phyloP scores from a whole-genome alignment of 2,797 vertebrate genomes.

The Anolis apletophallus region DNA sequence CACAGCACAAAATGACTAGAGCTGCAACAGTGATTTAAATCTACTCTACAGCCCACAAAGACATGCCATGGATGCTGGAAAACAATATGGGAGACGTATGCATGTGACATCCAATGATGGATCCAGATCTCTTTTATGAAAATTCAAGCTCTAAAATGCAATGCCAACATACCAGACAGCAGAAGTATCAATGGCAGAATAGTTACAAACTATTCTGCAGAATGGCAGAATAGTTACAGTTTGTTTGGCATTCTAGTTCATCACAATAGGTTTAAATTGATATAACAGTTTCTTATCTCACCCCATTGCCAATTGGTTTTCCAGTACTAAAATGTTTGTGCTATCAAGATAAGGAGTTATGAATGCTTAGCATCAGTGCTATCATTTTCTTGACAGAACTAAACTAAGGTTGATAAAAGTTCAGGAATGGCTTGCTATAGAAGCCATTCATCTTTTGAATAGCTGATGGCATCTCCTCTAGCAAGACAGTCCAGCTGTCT shows the following conservation, averaged over 20 bases:
- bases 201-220: too few relatives aligned
- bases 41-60: not conserved
- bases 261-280: too few relatives aligned
- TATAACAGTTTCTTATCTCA: not conserved
- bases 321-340: not conserved
- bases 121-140: constrained; percentile 2
- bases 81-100: too few relatives aligned
- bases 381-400: not conserved
- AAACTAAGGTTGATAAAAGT: too few relatives aligned
- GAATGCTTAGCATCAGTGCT: not conserved
- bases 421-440: too few relatives aligned
- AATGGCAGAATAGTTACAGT: too few relatives aligned
- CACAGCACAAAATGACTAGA: not conserved
- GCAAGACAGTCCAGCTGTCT: too few relatives aligned
- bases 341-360: not conserved
- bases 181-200: not conserved
- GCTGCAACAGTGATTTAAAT: not conserved
- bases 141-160: not conserved
- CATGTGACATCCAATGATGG: not conserved
- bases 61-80: not conserved
- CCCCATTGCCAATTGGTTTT: not conserved
- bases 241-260: not conserved
- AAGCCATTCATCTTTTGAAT: too few relatives aligned
- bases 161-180: not conserved
- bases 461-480: too few relatives aligned